Evolutionary conservation across 2,113 vertebrate species (phyloP).

Genomic region (Tympanuchus pallidicinctus): DNA sequence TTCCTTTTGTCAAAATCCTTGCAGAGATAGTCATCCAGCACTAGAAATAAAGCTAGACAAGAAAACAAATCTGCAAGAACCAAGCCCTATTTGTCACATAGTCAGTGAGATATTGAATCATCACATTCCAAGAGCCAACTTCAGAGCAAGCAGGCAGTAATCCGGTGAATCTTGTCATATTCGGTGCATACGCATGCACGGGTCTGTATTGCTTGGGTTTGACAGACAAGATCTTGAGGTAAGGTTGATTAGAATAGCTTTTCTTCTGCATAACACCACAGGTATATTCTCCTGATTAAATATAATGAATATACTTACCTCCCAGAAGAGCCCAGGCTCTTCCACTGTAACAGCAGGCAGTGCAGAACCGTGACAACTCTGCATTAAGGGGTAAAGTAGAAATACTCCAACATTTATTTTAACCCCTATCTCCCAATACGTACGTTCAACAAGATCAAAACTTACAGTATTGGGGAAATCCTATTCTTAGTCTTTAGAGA

Average conservation of each 20-base stretch:
- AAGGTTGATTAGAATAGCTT: constrained; percentile 4
- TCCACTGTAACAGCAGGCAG: neutral
- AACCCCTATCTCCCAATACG: too few species aligned
- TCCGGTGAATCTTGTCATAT: constrained; percentile 38
- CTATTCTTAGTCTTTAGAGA: neutral
- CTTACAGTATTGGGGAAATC: neutral
- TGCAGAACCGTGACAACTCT: neutral
- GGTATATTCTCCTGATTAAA: neutral
- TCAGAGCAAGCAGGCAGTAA: constrained; percentile 3
- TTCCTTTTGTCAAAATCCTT: neutral
- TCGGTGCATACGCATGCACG: constrained; percentile 13
- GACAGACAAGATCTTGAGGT: neutral
- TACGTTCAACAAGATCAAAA: neutral
- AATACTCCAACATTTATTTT: too few species aligned
- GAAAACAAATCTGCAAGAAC: neutral
- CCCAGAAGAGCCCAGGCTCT: neutral
- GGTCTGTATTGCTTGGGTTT: neutral
- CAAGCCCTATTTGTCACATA: neutral
- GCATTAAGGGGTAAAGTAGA: neutral
- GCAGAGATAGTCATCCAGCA: neutral
- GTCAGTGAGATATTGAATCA: constrained; percentile 41
- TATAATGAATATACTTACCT: neutral
- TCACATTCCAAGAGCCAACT: constrained; percentile 60
- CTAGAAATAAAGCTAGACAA: neutral
- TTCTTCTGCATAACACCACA: neutral